These are phyloP conservation scores for Bedellia somnulentella DNA, from an alignment of 2,888 invertebrate genomes.

Conservation along the genomic window DNA sequence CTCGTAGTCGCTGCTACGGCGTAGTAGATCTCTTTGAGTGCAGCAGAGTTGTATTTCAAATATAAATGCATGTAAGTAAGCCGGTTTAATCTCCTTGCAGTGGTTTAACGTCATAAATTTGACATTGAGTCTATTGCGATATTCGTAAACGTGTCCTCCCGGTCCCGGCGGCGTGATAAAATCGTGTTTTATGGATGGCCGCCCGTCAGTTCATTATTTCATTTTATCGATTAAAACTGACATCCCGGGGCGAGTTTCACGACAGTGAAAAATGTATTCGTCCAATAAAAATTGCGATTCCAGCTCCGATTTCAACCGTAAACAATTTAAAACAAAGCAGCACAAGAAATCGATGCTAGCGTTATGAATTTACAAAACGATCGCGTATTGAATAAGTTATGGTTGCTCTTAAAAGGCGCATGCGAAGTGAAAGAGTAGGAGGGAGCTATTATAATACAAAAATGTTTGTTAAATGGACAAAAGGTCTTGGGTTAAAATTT, in stretches of 20 bases:
- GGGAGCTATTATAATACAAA: conserved; percentile 24
- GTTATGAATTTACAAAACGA: conserved; percentile 32
- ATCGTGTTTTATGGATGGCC: conserved; percentile 52
- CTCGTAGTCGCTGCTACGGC: conserved; percentile 21
- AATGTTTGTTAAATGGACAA: conserved; percentile 36
- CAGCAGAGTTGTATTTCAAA: too few relatives aligned
- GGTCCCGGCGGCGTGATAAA: conserved; percentile 55
- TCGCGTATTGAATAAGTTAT: conserved; percentile 46
- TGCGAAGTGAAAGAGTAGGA: conserved; percentile 40
- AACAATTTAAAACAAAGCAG: not conserved
- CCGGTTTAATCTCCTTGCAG: conserved; percentile 61
- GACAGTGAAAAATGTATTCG: conserved; percentile 1
- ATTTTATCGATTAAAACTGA: conserved; percentile 47
- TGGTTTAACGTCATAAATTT: conserved; percentile 57
- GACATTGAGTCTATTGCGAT: conserved; percentile 61
- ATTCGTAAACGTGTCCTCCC: conserved; percentile 53
- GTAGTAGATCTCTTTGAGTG: conserved; percentile 56
- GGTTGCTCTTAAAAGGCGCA: conserved; percentile 39
- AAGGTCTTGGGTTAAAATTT: conserved; percentile 34
- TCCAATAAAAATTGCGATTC: conserved; percentile 2
- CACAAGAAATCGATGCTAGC: conserved; percentile 24
- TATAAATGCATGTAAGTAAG: too few relatives aligned
- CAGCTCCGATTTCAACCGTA: not conserved
- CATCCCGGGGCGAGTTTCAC: conserved; percentile 15
- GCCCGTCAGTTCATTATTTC: conserved; percentile 51